Conservation (phyloP, 2,113 vertebrate genomes). For the Hemicordylus capensis region DNA sequence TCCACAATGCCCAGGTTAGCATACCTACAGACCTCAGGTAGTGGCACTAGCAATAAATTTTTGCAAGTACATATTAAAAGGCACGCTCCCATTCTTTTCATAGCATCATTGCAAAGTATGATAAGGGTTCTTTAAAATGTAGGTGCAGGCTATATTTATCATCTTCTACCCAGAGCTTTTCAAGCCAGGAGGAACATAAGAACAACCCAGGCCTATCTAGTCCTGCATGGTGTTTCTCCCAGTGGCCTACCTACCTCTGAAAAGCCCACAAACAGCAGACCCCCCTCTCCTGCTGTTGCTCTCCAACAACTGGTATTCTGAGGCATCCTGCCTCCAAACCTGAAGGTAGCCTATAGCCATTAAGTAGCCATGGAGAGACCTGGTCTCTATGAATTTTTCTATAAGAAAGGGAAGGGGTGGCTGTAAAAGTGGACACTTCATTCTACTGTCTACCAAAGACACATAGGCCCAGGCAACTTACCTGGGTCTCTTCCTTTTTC, state of each 20-base stretch:
- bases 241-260: too few relatives aligned
- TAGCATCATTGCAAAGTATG: background rate
- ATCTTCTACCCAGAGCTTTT: background rate
- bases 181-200: background rate
- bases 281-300: too few relatives aligned
- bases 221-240: too few relatives aligned
- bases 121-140: background rate
- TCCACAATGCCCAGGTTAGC: slow-evolving; percentile 85
- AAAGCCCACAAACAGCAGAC: too few relatives aligned
- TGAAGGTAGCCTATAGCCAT: too few relatives aligned
- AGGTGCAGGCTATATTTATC: background rate
- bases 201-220: too few relatives aligned
- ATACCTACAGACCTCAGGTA: background rate
- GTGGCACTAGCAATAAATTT: background rate
- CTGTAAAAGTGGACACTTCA: background rate
- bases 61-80: background rate
- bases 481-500: background rate
- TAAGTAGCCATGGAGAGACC: too few relatives aligned
- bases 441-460: background rate
- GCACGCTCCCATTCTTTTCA: background rate
- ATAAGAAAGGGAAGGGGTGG: background rate
- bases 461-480: too few relatives aligned
- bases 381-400: too few relatives aligned
- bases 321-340: too few relatives aligned
- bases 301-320: too few relatives aligned